phyloP scores from a whole-genome alignment of 2,888 invertebrate genomes.

The Cheilosia soror region DNA sequence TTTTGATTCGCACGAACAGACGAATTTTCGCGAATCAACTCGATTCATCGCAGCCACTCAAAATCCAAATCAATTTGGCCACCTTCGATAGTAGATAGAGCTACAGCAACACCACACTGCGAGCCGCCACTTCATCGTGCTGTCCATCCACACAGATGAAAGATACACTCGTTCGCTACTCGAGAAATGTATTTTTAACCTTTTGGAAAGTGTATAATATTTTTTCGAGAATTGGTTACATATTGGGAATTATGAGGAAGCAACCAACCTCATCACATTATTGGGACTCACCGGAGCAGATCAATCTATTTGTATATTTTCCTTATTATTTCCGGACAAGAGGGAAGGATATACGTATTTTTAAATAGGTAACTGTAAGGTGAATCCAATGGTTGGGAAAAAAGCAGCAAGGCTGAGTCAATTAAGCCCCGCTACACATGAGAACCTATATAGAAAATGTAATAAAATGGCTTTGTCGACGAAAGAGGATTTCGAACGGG shows the following conservation, averaged over 20 bases:
- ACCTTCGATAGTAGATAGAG: conserved; percentile 30
- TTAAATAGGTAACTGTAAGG: not conserved
- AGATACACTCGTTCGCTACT: conserved; percentile 2
- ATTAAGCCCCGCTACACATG: not conserved
- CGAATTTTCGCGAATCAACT: conserved; percentile 48
- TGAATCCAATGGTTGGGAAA: not conserved
- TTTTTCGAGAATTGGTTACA: conserved; percentile 11
- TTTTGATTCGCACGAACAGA: conserved; percentile 34
- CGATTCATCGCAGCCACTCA: conserved; percentile 13
- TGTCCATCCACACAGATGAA: conserved; percentile 8
- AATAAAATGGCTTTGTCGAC: not conserved
- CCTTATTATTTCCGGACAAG: conserved; percentile 11
- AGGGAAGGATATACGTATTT: not conserved
- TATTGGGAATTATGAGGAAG: conserved; percentile 46
- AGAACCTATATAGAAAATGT: not conserved
- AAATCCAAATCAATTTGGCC: conserved; percentile 5
- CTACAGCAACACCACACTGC: not conserved
- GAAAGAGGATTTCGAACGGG: no score
- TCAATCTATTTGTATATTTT: conserved; percentile 12
- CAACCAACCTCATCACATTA: conserved; percentile 27
- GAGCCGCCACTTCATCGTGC: conserved; percentile 13
- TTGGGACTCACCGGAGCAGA: conserved; percentile 37
- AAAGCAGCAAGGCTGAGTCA: not conserved
- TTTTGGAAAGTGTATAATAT: not conserved
- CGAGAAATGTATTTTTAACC: conserved; percentile 51